phyloP scores from a whole-genome alignment of 2,113 vertebrate genomes.

The Sorex fumeus region DNA sequence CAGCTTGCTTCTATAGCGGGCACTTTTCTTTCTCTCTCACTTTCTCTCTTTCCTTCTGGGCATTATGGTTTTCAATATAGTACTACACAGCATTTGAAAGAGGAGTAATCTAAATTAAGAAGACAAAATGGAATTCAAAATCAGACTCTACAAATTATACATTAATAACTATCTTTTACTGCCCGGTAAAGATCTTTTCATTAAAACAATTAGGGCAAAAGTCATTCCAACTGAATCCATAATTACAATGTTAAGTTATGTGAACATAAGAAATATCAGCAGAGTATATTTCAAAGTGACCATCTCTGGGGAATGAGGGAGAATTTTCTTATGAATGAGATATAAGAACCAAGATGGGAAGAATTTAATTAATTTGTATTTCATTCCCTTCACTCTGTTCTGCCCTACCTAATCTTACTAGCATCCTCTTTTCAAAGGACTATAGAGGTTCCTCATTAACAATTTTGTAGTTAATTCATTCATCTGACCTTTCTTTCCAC shows the following conservation, averaged over 20 bases:
- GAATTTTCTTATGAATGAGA: not conserved
- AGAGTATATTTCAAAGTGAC: not conserved
- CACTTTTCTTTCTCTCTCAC: too few relatives aligned
- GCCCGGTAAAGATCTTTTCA: not conserved
- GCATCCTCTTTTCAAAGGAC: slow-evolving; percentile 50
- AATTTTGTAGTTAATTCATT: slow-evolving; percentile 40
- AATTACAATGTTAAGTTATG: not conserved
- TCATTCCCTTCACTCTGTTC: not conserved
- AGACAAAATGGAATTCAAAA: slow-evolving; percentile 8
- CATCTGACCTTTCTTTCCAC: slow-evolving; percentile 43
- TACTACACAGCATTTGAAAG: not conserved
- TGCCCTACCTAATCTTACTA: slow-evolving; percentile 13
- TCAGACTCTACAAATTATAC: not conserved
- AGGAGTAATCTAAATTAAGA: not conserved
- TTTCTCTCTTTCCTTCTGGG: too few relatives aligned
- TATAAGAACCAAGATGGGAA: not conserved
- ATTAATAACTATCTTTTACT: slow-evolving; percentile 34
- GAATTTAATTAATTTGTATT: slow-evolving; percentile 50
- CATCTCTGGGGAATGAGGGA: not conserved
- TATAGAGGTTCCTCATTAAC: slow-evolving; percentile 5
- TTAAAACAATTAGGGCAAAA: not conserved
- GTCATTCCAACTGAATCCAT: not conserved
- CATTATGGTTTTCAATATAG: too few relatives aligned
- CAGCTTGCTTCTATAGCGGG: too few relatives aligned
- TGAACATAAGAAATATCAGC: not conserved